These are phyloP conservation scores for Serilophus lunatus DNA, from an alignment of 2,113 vertebrate genomes.

Conservation along the genomic window DNA sequence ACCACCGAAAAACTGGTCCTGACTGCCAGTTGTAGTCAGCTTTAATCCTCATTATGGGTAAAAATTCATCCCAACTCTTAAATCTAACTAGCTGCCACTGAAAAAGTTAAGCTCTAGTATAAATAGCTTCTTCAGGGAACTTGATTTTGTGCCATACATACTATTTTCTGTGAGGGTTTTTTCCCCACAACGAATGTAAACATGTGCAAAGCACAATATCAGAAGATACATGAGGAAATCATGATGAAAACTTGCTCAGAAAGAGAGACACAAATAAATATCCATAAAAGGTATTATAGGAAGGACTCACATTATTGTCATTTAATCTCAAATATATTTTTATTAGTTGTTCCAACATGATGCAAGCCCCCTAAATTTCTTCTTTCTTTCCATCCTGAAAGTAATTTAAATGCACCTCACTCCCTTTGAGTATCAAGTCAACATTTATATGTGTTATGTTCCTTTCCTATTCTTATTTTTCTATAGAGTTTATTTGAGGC, in stretches of 20 bases:
- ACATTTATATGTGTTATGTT: neutral
- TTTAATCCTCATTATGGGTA: neutral
- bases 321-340: neutral
- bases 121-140: neutral
- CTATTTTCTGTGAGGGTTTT: neutral
- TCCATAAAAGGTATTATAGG: neutral
- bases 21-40: accelerated
- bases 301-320: neutral
- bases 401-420: neutral
- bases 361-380: accelerated
- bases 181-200: neutral
- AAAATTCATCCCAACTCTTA: neutral
- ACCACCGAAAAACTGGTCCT: neutral
- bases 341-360: neutral
- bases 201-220: accelerated
- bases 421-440: neutral
- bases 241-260: neutral
- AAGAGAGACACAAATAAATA: neutral
- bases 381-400: neutral
- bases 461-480: neutral
- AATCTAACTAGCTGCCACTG: neutral
- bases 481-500: neutral
- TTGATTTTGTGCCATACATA: neutral
- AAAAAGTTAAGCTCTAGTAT: neutral
- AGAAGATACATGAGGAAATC: neutral